Evolutionary conservation across 2,888 invertebrate genomes (phyloP).

Genomic region (Melanargia galathea): DNA sequence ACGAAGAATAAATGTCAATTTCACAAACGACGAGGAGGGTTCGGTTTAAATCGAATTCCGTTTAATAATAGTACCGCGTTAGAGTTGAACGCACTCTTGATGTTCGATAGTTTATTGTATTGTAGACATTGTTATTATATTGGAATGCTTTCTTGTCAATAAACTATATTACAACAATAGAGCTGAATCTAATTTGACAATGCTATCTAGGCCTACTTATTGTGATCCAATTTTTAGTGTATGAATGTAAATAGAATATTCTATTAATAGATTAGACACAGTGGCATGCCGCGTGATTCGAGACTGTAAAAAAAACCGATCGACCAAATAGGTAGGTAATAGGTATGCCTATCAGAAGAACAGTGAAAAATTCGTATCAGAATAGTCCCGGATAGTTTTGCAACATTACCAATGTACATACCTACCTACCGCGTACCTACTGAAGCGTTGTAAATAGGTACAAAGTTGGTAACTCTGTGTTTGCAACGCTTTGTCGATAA

Average conservation of each 20-base stretch:
- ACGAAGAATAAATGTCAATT: slow-evolving; percentile 83
- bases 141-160: slow-evolving; percentile 38
- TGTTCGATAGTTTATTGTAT: slow-evolving; percentile 73
- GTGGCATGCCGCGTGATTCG: too few relatives aligned
- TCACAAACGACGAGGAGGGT: slow-evolving; percentile 81
- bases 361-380: too few relatives aligned
- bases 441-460: too few relatives aligned
- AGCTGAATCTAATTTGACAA: slow-evolving; percentile 21
- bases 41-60: slow-evolving; percentile 81
- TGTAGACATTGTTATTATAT: slow-evolving; percentile 47
- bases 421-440: too few relatives aligned
- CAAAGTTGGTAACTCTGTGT: too few relatives aligned
- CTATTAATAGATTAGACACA: background rate
- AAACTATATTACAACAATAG: slow-evolving; percentile 24
- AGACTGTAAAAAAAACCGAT: too few relatives aligned
- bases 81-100: slow-evolving; percentile 80
- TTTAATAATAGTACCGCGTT: slow-evolving; percentile 79
- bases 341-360: too few relatives aligned
- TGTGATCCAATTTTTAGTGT: slow-evolving; percentile 1
- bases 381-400: too few relatives aligned
- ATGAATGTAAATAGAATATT: background rate
- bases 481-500: too few relatives aligned
- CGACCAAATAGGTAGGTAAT: background rate
- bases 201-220: slow-evolving; percentile 8
- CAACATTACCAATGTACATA: too few relatives aligned